A percentile compares a stretch with the other conserved stretches of the same genome.
Conservation (phyloP, 2,888 invertebrate genomes). For the Lacanobia oleracea region DNA sequence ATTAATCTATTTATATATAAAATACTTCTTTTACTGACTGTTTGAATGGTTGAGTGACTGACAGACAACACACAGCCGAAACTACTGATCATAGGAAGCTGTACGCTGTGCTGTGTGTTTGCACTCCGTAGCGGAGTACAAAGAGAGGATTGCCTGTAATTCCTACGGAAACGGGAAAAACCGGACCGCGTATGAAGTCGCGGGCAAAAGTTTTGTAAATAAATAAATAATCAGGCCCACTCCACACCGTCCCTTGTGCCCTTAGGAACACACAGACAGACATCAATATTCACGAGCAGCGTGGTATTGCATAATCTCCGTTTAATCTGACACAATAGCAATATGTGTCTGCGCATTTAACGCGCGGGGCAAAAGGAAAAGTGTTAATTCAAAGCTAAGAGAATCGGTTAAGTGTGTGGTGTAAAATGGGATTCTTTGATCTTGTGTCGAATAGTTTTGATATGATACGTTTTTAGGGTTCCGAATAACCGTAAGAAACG, state of each 20-base stretch:
- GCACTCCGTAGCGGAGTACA: no score
- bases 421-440: conserved; percentile 16
- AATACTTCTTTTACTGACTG: no score
- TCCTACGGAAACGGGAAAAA: no score
- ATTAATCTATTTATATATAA: no score
- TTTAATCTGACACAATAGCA: conserved; percentile 69
- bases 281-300: conserved; percentile 70
- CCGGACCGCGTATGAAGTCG: no score
- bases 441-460: neutral
- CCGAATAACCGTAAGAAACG: no score
- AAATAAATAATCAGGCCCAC: conserved; percentile 1
- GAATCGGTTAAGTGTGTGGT: conserved; percentile 34
- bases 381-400: conserved; percentile 48
- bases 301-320: conserved; percentile 73
- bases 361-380: conserved; percentile 51
- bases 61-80: no score
- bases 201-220: no score
- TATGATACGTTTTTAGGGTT: neutral
- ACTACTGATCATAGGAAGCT: no score
- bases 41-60: no score
- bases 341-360: conserved; percentile 63
- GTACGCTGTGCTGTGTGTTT: no score
- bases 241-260: conserved; percentile 26
- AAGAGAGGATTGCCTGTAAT: no score
- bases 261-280: conserved; percentile 65